These are phyloP conservation scores for Moxostoma hubbsi DNA, from an alignment of 2,797 vertebrate genomes.

Conservation along the genomic window DNA sequence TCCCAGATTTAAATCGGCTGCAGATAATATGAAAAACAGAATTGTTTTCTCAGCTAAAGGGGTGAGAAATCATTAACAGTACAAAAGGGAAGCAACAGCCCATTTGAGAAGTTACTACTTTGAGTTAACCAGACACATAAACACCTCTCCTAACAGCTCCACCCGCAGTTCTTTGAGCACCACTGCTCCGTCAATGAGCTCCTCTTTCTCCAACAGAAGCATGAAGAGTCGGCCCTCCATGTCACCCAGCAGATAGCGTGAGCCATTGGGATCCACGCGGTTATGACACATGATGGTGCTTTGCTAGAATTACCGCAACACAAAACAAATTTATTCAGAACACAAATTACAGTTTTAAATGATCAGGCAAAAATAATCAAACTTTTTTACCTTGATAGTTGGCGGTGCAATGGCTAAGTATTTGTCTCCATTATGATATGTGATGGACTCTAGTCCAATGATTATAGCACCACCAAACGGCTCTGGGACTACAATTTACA, in stretches of 20 bases:
- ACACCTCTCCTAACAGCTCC: slow-evolving; percentile 94
- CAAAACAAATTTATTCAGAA: neutral
- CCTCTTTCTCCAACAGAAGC: slow-evolving; percentile 97
- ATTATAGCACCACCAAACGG: slow-evolving; percentile 98
- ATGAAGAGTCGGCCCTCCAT: slow-evolving; percentile 98
- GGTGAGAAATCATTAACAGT: too few relatives aligned
- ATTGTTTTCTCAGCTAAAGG: too few relatives aligned
- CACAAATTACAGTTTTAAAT: neutral
- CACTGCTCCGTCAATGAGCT: slow-evolving; percentile 94
- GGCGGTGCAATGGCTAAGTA: slow-evolving; percentile 97
- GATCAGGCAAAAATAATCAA: neutral
- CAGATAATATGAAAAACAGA: too few relatives aligned
- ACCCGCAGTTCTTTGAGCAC: slow-evolving; percentile 94
- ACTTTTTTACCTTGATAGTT: slow-evolving; percentile 91
- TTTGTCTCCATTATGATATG: slow-evolving; percentile 98
- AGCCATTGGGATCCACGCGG: slow-evolving; percentile 96
- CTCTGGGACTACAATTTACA: slow-evolving; percentile 85
- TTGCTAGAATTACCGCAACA: slow-evolving; percentile 80
- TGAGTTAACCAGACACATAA: neutral
- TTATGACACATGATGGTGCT: slow-evolving; percentile 98
- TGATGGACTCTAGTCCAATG: slow-evolving; percentile 98
- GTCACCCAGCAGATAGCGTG: slow-evolving; percentile 94
- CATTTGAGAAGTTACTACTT: neutral
- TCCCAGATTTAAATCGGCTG: too few relatives aligned
- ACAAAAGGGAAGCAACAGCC: neutral